Percentiles rank a stretch among this genome's conserved stretches.
Conservation (phyloP, 1,140 invertebrate species). For the Acyrthosiphon pisum region DNA sequence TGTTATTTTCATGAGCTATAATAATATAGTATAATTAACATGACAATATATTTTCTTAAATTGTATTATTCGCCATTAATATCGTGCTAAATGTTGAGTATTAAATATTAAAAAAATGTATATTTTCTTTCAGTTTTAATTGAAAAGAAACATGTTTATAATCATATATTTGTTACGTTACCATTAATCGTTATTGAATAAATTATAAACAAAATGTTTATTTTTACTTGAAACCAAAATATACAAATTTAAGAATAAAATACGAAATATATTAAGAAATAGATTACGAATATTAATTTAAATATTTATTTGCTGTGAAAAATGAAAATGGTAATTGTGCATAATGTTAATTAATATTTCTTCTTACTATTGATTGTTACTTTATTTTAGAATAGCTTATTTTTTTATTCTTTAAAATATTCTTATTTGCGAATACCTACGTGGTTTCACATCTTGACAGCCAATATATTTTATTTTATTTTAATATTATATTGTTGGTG, state of each 20-base stretch:
- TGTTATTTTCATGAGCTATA: not conserved
- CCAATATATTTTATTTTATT: not conserved
- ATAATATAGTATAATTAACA: not conserved
- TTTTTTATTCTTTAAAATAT: not conserved
- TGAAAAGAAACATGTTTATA: not conserved
- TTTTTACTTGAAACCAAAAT: not conserved
- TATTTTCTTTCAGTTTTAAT: not conserved
- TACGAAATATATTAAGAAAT: not conserved
- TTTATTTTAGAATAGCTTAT: not conserved
- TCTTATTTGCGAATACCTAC: not conserved
- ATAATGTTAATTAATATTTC: not conserved
- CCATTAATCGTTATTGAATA: not conserved
- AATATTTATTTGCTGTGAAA: not conserved
- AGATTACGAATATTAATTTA: not conserved
- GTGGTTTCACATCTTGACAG: not conserved
- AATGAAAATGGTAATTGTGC: not conserved
- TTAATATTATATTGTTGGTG: not conserved
- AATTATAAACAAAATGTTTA: not conserved
- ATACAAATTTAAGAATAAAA: not conserved
- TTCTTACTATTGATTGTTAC: not conserved
- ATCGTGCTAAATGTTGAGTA: not conserved
- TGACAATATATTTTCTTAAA: not conserved
- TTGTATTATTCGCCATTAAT: not conserved
- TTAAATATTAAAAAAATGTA: not conserved
- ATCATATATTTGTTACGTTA: not conserved